Percentiles rank a stretch among this genome's conserved stretches.
Conservation (phyloP, 2,888 invertebrate species). For the Aphodius granarius region DNA sequence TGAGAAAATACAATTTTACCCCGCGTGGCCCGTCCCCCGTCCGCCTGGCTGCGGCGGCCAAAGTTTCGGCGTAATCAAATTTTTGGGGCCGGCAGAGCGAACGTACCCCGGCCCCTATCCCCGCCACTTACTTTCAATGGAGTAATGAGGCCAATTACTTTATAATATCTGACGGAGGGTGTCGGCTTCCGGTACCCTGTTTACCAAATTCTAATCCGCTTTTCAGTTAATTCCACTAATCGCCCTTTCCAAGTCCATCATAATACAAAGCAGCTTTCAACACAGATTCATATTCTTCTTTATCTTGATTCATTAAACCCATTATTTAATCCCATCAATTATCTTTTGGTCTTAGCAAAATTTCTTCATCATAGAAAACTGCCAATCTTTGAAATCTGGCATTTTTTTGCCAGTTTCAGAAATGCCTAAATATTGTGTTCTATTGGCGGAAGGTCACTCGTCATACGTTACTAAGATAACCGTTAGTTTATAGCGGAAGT, state of each 20-base stretch:
- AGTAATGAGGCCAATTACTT: constrained; percentile 4
- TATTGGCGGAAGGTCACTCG: not conserved
- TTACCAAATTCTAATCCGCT: not conserved
- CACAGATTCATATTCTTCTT: not conserved
- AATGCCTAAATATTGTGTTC: too few relatives aligned
- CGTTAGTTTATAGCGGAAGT: not conserved
- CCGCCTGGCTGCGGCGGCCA: not conserved
- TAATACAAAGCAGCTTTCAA: not conserved
- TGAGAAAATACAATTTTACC: constrained; percentile 24
- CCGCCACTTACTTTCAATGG: not conserved
- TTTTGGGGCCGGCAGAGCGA: constrained; percentile 1
- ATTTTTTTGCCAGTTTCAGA: too few relatives aligned
- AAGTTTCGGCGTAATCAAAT: constrained; percentile 6
- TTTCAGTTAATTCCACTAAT: not conserved
- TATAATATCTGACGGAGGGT: constrained; percentile 8
- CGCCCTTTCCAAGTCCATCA: not conserved
- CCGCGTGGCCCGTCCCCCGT: not conserved
- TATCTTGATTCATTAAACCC: not conserved
- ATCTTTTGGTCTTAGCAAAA: too few relatives aligned
- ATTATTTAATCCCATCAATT: not conserved
- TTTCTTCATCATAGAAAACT: too few relatives aligned
- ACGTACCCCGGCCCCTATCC: not conserved
- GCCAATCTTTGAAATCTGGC: too few relatives aligned
- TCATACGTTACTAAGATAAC: not conserved
- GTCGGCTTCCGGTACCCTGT: not conserved